Evolutionary conservation across 2,797 vertebrate genomes (phyloP).

Genomic region (Sebastes steindachneri): DNA sequence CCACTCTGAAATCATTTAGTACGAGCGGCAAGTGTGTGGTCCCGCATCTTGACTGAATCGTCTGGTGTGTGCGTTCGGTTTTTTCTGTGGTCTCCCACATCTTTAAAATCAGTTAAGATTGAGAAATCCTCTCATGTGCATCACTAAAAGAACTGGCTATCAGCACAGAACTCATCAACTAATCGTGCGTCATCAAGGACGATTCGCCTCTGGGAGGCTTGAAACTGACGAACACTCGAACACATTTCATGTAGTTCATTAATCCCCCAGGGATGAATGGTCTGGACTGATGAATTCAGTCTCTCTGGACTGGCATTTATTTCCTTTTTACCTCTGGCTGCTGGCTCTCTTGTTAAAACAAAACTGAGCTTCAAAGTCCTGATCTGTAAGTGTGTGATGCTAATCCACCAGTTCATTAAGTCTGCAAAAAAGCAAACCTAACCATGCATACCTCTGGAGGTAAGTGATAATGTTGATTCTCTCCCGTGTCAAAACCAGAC

Average conservation of each 20-base stretch:
- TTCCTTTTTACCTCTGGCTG: neutral
- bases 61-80: neutral
- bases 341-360: neutral
- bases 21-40: neutral
- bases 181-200: neutral
- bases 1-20: neutral
- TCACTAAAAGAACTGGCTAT: neutral
- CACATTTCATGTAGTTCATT: neutral
- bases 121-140: neutral
- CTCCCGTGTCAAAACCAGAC: neutral
- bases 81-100: neutral
- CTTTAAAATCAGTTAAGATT: neutral
- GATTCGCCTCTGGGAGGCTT: neutral
- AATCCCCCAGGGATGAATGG: neutral
- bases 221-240: neutral
- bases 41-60: neutral
- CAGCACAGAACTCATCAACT: neutral
- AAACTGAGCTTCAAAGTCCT: neutral
- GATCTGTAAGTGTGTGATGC: neutral
- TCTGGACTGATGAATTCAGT: neutral
- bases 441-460: neutral
- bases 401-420: neutral
- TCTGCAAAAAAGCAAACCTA: neutral
- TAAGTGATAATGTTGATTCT: neutral
- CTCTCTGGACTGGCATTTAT: neutral